Percentiles rank a stretch among this genome's conserved stretches.
Evolutionary conservation across 2,888 invertebrate genomes (phyloP).

Genomic region (Morpho achilles): DNA sequence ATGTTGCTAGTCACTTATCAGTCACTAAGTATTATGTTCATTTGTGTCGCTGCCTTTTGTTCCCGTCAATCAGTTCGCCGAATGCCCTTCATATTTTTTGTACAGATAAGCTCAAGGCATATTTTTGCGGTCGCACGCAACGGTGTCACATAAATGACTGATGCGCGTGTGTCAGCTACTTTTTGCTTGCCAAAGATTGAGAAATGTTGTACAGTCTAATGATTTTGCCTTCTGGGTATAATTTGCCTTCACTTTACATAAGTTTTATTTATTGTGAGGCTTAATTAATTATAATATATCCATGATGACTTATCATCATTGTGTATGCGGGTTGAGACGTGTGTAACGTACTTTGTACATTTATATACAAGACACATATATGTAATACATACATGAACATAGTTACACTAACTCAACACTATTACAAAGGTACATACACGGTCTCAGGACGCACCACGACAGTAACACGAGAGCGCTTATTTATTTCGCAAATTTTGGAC

Average conservation of each 20-base stretch:
- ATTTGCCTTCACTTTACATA: slow-evolving; percentile 46
- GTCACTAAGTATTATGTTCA: slow-evolving; percentile 23
- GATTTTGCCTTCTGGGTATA: background rate
- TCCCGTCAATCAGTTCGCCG: slow-evolving; percentile 51
- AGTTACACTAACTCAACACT: too few species aligned
- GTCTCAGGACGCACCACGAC: too few species aligned
- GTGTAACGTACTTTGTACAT: too few species aligned
- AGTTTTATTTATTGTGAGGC: too few species aligned
- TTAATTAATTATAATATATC: too few species aligned
- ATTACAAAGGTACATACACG: too few species aligned
- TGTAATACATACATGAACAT: too few species aligned
- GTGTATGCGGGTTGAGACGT: too few species aligned
- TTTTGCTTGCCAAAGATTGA: slow-evolving; percentile 48
- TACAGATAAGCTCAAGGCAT: slow-evolving; percentile 44
- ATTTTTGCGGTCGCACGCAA: slow-evolving; percentile 62
- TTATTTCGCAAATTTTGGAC: too few species aligned
- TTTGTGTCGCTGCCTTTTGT: slow-evolving; percentile 49
- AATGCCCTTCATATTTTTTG: slow-evolving; percentile 55
- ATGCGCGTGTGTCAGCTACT: slow-evolving; percentile 64
- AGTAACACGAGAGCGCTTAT: too few species aligned
- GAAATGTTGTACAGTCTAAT: slow-evolving; percentile 11
- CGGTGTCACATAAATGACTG: slow-evolving; percentile 59
- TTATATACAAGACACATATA: too few species aligned
- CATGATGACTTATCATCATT: too few species aligned
- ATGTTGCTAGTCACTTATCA: slow-evolving; percentile 15